A percentile compares a stretch with the other conserved stretches of the same genome.
Conservation (phyloP, 1,140 invertebrate genomes). For the Rhopalosiphum maidis region DNA sequence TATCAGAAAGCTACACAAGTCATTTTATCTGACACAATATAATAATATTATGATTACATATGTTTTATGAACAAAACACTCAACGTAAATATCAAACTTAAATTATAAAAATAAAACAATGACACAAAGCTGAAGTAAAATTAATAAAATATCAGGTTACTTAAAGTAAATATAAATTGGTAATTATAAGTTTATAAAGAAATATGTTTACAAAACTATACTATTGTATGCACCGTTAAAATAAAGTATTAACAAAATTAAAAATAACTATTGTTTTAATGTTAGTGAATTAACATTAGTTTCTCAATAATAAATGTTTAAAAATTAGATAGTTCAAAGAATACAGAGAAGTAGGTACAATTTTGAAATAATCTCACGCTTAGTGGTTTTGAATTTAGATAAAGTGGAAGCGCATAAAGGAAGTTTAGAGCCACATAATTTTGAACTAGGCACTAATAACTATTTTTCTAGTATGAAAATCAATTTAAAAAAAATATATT, state of each 20-base stretch:
- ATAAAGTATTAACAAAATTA: conserved; percentile 20
- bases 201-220: not conserved
- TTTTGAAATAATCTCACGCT: not conserved
- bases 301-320: not conserved
- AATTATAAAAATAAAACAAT: conserved; percentile 32
- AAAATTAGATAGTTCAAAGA: not conserved
- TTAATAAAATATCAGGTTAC: conserved; percentile 22
- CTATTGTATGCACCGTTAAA: conserved; percentile 32
- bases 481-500: not conserved
- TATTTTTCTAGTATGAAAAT: not conserved
- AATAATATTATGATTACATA: conserved; percentile 13
- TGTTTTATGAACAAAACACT: not conserved
- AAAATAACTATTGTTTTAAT: not conserved
- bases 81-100: conserved; percentile 25
- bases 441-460: not conserved
- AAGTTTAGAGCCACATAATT: not conserved
- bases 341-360: not conserved
- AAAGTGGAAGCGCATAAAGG: conserved; percentile 33
- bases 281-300: not conserved
- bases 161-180: conserved; percentile 14
- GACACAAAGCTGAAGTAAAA: conserved; percentile 42
- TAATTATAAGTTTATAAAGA: conserved; percentile 5
- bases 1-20: too few species aligned
- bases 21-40: not conserved
- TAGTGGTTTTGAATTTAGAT: not conserved